Base-by-base conservation (phyloP, 2,113 vertebrate genomes). In the Etia nguti region DNA sequence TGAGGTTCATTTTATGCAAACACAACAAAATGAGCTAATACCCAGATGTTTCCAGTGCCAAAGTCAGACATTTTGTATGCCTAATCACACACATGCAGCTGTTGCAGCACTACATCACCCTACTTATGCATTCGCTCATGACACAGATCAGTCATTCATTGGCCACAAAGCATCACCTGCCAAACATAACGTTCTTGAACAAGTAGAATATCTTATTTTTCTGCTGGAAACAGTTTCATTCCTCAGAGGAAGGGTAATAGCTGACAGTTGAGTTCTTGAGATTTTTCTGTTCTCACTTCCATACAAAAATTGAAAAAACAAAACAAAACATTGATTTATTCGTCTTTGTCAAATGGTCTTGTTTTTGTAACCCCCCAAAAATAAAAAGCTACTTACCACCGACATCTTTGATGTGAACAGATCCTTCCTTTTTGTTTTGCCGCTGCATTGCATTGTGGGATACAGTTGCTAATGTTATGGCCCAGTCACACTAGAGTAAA, bases 241-340 rank as follows among this genome's bases (percentile, higher is more conserved):
- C 68, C 41, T 46, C 68, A 46, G 22, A 46, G 22, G 41, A 73
- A 73, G 8, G 13, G 38, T 43, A 3, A 46, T 73, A 46, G 22
- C 38, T 70, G 65, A 46, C 38, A 46, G 38, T 5, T 54, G 20
- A 54, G 52, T 5, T 41, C 36, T 68, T 68, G 38, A 26, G 8
- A 46, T 70, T 70, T 26, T 46, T 43, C 38, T 24, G 5, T 43
- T 43, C 36, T 70, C 36, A 36, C 59, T n/a, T 36, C 59, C 31
- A 12, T 62, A 62, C 6, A 62, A 62, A 62, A 36, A 16, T 62
- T 62, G 29, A 62, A 62, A n/a, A 62, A 62, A n/a, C 10, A 36
- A n/a, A 65, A 65, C 29, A 65, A 65, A 65, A 38, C 0, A 0
- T 4, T 46, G n/a, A 46, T 73, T 73, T 46, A 73, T 46, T 73